These are phyloP conservation scores for Todus mexicanus DNA, from an alignment of 2,797 vertebrate species.

Conservation along the genomic window DNA sequence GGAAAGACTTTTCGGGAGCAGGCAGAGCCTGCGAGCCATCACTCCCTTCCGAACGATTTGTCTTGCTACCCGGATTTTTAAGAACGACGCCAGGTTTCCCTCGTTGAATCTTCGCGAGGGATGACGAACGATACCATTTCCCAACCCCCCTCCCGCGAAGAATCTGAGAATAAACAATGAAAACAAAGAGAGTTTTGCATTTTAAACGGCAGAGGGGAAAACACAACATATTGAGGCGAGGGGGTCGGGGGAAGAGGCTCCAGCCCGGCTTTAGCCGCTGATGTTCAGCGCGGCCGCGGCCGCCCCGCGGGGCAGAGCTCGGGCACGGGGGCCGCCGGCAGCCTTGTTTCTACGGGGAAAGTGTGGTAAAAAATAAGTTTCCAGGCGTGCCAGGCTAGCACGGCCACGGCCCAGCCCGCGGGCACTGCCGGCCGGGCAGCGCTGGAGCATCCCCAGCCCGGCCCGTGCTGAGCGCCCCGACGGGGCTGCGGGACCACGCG, in stretches of 20 bases:
- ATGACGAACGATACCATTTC: background rate
- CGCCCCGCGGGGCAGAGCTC: background rate
- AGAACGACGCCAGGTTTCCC: background rate
- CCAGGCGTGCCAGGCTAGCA: background rate
- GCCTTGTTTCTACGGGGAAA: background rate
- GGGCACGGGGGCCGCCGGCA: background rate
- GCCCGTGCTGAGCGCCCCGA: background rate
- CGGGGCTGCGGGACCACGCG: background rate
- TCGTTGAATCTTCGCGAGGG: background rate
- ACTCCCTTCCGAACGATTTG: background rate
- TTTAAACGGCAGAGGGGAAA: background rate
- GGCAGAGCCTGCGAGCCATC: background rate
- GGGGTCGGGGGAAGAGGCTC: background rate
- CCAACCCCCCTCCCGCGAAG: background rate
- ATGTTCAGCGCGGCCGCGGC: background rate
- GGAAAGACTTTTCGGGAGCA: conserved; percentile 6
- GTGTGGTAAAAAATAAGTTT: background rate
- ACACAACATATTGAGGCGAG: background rate
- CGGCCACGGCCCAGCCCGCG: background rate
- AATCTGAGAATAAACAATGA: background rate
- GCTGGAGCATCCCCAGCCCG: background rate
- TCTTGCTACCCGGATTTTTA: background rate
- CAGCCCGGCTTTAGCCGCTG: background rate
- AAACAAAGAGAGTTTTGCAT: background rate
- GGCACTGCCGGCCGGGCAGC: background rate